phyloP scores from a whole-genome alignment of 2,888 invertebrate species.

The Invenusta paracnida region DNA sequence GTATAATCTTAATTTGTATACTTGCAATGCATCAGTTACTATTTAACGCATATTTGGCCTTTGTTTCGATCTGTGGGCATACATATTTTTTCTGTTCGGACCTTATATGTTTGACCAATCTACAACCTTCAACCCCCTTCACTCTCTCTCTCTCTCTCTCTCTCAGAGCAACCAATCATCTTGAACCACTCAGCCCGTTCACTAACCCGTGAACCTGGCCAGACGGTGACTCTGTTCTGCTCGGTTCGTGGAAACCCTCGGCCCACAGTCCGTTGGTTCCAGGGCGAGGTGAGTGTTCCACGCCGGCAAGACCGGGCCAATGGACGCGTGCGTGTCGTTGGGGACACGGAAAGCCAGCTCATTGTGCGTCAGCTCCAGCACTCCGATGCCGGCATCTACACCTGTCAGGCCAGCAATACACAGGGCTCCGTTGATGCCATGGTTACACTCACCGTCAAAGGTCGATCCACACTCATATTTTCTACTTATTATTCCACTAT shows the following conservation, averaged over 20 bases:
- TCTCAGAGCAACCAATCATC: background rate
- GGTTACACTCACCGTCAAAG: background rate
- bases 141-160: background rate
- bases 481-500: too few relatives aligned
- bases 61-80: too few relatives aligned
- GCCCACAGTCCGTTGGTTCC: background rate
- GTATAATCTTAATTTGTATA: too few relatives aligned
- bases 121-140: too few relatives aligned
- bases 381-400: background rate
- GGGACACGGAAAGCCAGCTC: background rate
- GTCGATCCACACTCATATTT: too few relatives aligned
- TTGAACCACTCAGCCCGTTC: slow-evolving; percentile 1
- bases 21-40: too few relatives aligned
- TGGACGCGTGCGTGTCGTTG: background rate
- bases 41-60: too few relatives aligned
- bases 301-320: background rate
- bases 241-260: background rate
- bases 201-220: background rate
- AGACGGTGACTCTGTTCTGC: slow-evolving; percentile 26
- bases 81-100: too few relatives aligned
- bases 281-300: slow-evolving; percentile 3
- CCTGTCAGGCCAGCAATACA: slow-evolving; percentile 15
- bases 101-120: too few relatives aligned
- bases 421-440: background rate
- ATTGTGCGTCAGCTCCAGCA: background rate